Base-by-base conservation (phyloP, 2,113 vertebrate species). In the Cettia cetti region DNA sequence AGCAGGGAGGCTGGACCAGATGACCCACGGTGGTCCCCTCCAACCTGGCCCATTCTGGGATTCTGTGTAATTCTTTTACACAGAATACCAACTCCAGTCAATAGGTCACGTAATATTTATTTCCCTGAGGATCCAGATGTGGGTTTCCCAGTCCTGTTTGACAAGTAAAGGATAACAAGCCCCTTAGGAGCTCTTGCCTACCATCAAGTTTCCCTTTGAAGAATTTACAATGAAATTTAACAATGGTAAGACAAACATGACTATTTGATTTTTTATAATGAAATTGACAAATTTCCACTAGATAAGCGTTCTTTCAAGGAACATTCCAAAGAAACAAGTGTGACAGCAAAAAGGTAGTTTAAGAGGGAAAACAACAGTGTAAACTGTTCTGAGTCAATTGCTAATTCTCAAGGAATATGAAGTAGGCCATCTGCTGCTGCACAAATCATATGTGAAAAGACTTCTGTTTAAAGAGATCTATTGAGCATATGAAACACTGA, bases 31-130 rank as follows among this genome's bases (percentile, higher is more conserved):
- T 10, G 10, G 28, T 60, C 16, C 15, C 14, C 65, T 30, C 57
- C 40, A 70, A n/a, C 16, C 9, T 11, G 21, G 27, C 10, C 13
- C 5, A 33, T 42, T 44, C 11, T 33, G 13, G 16, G 50, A 54
- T 18, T 54, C 20, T 18, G 3, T 9, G 5, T 23, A 37, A 33
- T 19, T 50, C 54, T 69, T 31, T 60, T 47, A 74, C n/a, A 77
- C 26, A 77, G 37, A 60, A 80, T 30, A 49, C 4, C 24, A 69
- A 27, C 24, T 91, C 31, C 35, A 91, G 39, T 53, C 47, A 68
- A 70, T 1, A 70, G 14, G 37, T 61, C 19, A 47, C 2, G 1
- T 5, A 27, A 3, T 15, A 10, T 1, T 37, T 37, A 57, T 52
- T 42, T 35, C 10, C 56, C 33, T 10, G 22, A 57, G 22, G 56